These are phyloP conservation scores for Darevskia nairensis DNA, from an alignment of 2,797 vertebrate species.

Conservation along the genomic window DNA sequence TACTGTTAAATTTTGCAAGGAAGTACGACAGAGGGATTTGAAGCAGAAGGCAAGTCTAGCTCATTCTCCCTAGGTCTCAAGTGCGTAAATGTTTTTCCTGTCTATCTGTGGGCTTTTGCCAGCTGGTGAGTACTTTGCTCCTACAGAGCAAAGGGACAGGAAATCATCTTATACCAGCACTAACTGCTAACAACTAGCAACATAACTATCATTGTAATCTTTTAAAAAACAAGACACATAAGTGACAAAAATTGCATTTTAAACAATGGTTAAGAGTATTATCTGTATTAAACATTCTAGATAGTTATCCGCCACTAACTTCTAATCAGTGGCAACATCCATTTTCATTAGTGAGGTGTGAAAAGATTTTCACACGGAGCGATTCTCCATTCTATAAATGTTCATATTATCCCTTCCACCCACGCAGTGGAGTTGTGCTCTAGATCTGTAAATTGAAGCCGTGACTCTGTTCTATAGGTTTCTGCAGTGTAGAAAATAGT, in stretches of 20 bases:
- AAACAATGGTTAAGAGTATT: too few relatives aligned
- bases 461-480: background rate
- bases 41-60: background rate
- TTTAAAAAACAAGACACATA: conserved; percentile 34
- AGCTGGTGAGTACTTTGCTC: conserved; percentile 33
- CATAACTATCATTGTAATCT: background rate
- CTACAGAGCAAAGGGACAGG: conserved; percentile 44
- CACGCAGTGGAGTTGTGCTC: background rate
- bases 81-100: conserved; percentile 31
- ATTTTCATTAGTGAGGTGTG: background rate
- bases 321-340: background rate
- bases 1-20: conserved; percentile 28
- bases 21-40: conserved; percentile 18
- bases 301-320: background rate
- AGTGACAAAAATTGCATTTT: background rate
- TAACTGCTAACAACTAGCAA: background rate
- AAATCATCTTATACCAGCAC: conserved; percentile 45
- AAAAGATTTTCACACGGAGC: background rate
- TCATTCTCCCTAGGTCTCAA: conserved; percentile 30
- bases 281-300: background rate
- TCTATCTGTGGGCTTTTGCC: conserved; percentile 43
- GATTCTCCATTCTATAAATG: background rate
- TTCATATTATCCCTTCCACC: background rate
- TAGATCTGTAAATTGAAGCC: background rate
- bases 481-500: background rate